Evolutionary conservation across 2,888 invertebrate genomes (phyloP).

Genomic region (Drosophila sordidapex): DNA sequence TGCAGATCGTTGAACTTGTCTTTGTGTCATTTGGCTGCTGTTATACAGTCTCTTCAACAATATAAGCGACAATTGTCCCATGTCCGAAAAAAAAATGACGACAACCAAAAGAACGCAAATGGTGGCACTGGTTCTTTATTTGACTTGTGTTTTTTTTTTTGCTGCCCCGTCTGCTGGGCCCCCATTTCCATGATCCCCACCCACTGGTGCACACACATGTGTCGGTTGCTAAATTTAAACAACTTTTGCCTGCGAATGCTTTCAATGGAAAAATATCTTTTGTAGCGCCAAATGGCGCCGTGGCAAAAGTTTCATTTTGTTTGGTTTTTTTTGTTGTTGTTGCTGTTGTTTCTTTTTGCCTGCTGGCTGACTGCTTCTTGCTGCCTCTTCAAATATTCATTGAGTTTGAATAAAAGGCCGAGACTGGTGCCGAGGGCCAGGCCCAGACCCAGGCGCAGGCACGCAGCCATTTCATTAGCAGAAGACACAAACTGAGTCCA

Average conservation of each 20-base stretch:
- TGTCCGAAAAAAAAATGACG: conserved; percentile 49
- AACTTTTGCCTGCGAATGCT: conserved; percentile 66
- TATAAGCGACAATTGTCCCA: conserved; percentile 61
- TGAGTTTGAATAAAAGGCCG: conserved; percentile 76
- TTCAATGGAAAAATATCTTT: conserved; percentile 78
- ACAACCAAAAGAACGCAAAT: conserved; percentile 50
- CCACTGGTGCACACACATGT: conserved; percentile 67
- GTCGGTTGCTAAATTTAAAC: conserved; percentile 74
- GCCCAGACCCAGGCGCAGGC: conserved; percentile 19
- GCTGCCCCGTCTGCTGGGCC: conserved; percentile 10
- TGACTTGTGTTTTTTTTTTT: conserved; percentile 3
- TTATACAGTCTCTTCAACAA: conserved; percentile 21
- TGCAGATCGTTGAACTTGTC: conserved; percentile 54
- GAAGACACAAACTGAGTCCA: conserved; percentile 42
- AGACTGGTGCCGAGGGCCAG: conserved; percentile 27
- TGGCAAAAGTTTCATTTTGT: conserved; percentile 71
- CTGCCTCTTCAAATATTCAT: conserved; percentile 77
- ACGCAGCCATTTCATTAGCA: conserved; percentile 72
- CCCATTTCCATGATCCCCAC: conserved; percentile 37
- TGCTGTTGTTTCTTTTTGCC: conserved; percentile 6
- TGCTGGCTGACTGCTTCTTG: conserved; percentile 29
- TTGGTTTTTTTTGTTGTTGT: conserved; percentile 14
- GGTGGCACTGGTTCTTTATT: conserved; percentile 49
- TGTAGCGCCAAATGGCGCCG: conserved; percentile 78
- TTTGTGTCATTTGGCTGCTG: conserved; percentile 45